Conservation (phyloP, 2,888 invertebrate species). For the Hyalella azteca region DNA sequence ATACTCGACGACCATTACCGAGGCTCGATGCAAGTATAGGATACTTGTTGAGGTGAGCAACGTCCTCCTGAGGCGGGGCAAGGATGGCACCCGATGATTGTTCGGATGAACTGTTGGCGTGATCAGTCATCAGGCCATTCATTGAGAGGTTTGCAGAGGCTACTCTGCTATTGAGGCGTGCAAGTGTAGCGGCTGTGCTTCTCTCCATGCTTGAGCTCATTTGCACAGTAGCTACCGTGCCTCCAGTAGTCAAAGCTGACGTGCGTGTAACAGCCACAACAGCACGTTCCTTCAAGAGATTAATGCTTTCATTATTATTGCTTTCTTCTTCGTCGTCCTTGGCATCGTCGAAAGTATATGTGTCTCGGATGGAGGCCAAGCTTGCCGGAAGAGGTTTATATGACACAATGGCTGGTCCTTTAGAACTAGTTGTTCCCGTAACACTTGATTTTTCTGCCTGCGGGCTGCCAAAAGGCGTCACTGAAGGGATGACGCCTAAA, state of each 20-base stretch:
- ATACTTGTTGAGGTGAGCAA: conserved; percentile 2
- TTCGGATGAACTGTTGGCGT: background rate
- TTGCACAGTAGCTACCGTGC: background rate
- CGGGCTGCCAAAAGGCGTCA: conserved; percentile 3
- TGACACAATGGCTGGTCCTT: background rate
- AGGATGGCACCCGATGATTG: background rate
- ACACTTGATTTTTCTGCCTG: background rate
- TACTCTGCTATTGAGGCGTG: background rate
- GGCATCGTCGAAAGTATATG: background rate
- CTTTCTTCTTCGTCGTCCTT: conserved; percentile 6
- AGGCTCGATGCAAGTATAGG: conserved; percentile 8
- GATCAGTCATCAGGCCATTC: background rate
- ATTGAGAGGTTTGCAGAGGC: background rate
- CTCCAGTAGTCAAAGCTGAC: background rate
- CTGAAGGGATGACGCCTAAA: background rate
- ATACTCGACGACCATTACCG: background rate
- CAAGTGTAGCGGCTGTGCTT: background rate
- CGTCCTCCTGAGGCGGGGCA: background rate
- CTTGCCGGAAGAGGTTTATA: background rate
- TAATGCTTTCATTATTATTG: conserved; percentile 14
- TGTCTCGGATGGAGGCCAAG: background rate
- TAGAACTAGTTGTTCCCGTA: background rate
- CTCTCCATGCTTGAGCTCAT: background rate
- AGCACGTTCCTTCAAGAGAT: background rate
- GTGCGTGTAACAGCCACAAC: conserved; percentile 2